Evolutionary conservation across 2,113 vertebrate species (phyloP).

Genomic region (Spea multiplicata): DNA sequence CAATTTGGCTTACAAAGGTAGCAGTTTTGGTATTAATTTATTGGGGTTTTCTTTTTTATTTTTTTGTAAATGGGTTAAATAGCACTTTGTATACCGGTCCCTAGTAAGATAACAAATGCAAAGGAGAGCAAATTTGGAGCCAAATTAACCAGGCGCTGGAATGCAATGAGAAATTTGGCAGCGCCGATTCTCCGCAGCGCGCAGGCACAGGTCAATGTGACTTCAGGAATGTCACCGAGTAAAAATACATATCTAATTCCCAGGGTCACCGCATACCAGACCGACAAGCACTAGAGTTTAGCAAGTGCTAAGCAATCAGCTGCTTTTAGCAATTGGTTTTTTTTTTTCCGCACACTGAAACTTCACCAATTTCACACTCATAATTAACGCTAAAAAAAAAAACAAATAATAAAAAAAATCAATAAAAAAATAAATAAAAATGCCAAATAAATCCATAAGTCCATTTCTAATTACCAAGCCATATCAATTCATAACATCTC

Average conservation of each 20-base stretch:
- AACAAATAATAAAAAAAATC: not conserved
- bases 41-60: too few species aligned
- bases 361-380: not conserved
- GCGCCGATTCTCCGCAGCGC: not conserved
- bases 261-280: conserved; percentile 16
- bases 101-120: too few species aligned
- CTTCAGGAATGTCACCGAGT: conserved; percentile 7
- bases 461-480: too few species aligned
- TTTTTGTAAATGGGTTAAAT: too few species aligned
- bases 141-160: not conserved
- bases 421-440: not conserved
- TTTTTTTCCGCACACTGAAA: not conserved
- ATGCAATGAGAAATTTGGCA: not conserved
- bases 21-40: too few species aligned
- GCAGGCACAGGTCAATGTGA: conserved; percentile 6
- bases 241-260: not conserved
- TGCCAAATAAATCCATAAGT: too few species aligned
- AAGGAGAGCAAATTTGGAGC: not conserved
- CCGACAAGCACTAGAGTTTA: not conserved
- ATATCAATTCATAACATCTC: too few species aligned
- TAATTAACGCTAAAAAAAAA: too few species aligned
- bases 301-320: not conserved
- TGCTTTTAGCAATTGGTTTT: not conserved
- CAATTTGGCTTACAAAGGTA: too few species aligned
- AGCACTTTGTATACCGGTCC: too few species aligned